Conservation (phyloP, 1,140 invertebrate species). For the Drosophila azteca region DNA sequence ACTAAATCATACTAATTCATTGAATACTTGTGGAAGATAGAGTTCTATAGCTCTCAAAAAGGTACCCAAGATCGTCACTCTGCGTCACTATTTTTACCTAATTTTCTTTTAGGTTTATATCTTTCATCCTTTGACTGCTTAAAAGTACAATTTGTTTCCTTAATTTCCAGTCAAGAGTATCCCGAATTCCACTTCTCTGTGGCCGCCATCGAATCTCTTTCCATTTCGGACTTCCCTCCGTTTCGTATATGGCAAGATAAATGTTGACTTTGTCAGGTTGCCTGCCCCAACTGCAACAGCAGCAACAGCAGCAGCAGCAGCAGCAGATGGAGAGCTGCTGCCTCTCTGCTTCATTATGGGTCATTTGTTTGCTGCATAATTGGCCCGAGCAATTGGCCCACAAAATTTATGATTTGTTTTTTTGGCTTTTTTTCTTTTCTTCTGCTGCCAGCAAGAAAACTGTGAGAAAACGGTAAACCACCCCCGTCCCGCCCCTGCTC, state of each 20-base stretch:
- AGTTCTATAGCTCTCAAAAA: too few relatives aligned
- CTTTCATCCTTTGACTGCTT: too few relatives aligned
- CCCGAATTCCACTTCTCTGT: not conserved
- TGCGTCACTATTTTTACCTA: too few relatives aligned
- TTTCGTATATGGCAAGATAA: constrained; percentile 74
- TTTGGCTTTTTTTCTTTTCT: not conserved
- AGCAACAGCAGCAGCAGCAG: constrained; percentile 14
- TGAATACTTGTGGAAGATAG: too few relatives aligned
- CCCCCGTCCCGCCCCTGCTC: not conserved
- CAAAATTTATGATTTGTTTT: constrained; percentile 75
- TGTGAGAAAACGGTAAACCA: constrained; percentile 62
- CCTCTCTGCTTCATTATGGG: constrained; percentile 72
- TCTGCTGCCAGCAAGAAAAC: constrained; percentile 6
- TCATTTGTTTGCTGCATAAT: constrained; percentile 81
- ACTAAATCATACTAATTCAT: too few relatives aligned
- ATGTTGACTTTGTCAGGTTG: constrained; percentile 78
- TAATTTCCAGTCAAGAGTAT: constrained; percentile 25
- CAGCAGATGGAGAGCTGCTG: constrained; percentile 11
- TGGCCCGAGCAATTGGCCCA: constrained; percentile 73
- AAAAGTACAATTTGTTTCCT: not conserved
- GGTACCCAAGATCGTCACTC: too few relatives aligned
- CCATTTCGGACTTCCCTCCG: constrained; percentile 35
- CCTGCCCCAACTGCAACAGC: constrained; percentile 38
- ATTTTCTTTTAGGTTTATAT: too few relatives aligned
- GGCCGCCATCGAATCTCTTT: not conserved